Evolutionary conservation across 2,113 vertebrate genomes (phyloP).

Genomic region (Triplophysa tibetana): DNA sequence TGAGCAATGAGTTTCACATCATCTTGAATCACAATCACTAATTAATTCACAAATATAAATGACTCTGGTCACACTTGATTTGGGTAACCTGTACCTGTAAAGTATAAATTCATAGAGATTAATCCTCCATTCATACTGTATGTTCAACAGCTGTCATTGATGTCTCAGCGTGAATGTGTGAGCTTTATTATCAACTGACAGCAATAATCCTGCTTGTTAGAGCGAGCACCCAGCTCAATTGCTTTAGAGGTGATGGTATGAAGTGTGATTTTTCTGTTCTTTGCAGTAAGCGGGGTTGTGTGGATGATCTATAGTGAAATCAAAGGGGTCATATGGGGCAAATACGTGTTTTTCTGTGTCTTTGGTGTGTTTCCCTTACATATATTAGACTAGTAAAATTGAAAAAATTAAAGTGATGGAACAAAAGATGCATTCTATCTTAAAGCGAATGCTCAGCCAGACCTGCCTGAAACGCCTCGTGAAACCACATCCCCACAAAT

Average conservation of each 20-base stretch:
- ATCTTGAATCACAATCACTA: neutral
- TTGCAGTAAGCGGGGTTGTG: neutral
- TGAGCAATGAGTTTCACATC: neutral
- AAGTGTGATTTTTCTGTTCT: neutral
- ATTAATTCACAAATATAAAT: neutral
- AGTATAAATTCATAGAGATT: neutral
- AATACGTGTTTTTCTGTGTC: too few relatives aligned
- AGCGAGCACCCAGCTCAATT: neutral
- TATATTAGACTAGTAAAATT: too few relatives aligned
- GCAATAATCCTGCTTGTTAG: neutral
- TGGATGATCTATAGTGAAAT: neutral
- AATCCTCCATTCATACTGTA: neutral
- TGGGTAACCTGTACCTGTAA: neutral
- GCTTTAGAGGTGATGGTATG: neutral
- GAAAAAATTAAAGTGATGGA: too few relatives aligned
- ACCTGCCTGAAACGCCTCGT: too few relatives aligned
- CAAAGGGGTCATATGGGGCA: too few relatives aligned
- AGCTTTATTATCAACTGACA: neutral
- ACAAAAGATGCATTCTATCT: too few relatives aligned
- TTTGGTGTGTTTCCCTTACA: too few relatives aligned
- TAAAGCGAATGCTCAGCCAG: too few relatives aligned
- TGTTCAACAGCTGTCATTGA: slow-evolving; percentile 22
- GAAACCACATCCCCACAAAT: too few relatives aligned
- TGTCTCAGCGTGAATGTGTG: neutral
- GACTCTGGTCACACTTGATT: slow-evolving; percentile 3